Conservation (phyloP, 2,797 vertebrate genomes). For the Fistularia commersonii region DNA sequence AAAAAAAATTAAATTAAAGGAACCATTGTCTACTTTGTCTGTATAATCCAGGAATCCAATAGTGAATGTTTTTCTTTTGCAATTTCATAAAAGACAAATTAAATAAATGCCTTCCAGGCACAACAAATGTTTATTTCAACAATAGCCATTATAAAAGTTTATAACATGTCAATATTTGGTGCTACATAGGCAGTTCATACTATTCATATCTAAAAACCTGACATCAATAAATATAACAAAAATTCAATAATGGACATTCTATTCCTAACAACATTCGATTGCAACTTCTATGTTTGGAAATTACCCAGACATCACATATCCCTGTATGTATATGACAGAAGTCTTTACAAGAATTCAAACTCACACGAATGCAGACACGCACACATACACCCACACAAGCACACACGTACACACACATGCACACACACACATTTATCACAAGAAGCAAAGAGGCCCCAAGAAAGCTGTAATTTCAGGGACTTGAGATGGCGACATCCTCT, state of each 20-base stretch:
- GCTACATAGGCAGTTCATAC: not conserved
- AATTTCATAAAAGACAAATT: not conserved
- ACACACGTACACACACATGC: slow-evolving; percentile 13
- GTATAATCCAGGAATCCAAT: not conserved
- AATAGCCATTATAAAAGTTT: no score
- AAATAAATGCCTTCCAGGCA: no score
- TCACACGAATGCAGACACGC: not conserved
- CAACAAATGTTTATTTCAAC: no score
- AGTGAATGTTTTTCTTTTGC: not conserved
- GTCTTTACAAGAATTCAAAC: slow-evolving; percentile 30
- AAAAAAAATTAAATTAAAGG: no score
- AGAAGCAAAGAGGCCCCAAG: slow-evolving; percentile 75
- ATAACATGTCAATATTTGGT: no score
- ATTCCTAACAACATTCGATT: not conserved
- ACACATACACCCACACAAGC: slow-evolving; percentile 1
- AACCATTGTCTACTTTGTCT: no score
- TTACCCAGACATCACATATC: slow-evolving; percentile 11
- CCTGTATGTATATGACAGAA: slow-evolving; percentile 18
- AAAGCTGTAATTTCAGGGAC: slow-evolving; percentile 31
- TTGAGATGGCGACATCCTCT: slow-evolving; percentile 9
- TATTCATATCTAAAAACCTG: slow-evolving; percentile 18
- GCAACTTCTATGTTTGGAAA: slow-evolving; percentile 11
- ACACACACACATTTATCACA: slow-evolving; percentile 53
- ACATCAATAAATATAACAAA: slow-evolving; percentile 55
- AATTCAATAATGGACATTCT: not conserved